These are phyloP conservation scores for Aphidius colemani DNA, from an alignment of 2,888 invertebrate species.

Conservation along the genomic window DNA sequence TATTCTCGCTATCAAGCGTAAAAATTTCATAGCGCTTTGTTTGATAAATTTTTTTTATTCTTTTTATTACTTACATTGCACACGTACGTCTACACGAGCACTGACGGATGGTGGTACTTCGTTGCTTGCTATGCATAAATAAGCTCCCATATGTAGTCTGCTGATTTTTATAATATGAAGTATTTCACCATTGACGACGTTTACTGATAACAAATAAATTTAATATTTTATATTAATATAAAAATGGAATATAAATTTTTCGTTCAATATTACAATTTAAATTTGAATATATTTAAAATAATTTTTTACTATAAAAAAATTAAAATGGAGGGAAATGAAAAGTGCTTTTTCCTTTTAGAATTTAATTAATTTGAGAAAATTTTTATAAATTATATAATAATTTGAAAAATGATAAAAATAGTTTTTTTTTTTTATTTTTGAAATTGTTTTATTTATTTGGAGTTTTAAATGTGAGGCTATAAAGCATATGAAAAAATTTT, in stretches of 20 bases:
- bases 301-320: neutral
- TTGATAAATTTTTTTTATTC: neutral
- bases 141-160: conserved; percentile 89
- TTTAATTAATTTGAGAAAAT: no score
- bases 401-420: no score
- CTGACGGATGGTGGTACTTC: conserved; percentile 91
- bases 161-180: conserved; percentile 87
- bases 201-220: conserved; percentile 67
- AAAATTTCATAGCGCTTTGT: no score
- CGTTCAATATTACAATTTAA: neutral
- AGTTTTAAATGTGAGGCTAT: neutral
- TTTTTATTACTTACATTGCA: conserved; percentile 52
- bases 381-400: no score
- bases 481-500: neutral
- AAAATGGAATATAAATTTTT: conserved; percentile 4
- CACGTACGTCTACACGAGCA: conserved; percentile 54
- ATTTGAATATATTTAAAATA: neutral
- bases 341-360: neutral
- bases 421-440: no score
- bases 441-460: neutral
- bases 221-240: neutral
- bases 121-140: conserved; percentile 91
- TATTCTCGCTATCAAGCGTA: no score
- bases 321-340: neutral
- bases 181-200: conserved; percentile 85